phyloP scores from a whole-genome alignment of 1,140 invertebrate species.

The Hycleus phaleratus region DNA sequence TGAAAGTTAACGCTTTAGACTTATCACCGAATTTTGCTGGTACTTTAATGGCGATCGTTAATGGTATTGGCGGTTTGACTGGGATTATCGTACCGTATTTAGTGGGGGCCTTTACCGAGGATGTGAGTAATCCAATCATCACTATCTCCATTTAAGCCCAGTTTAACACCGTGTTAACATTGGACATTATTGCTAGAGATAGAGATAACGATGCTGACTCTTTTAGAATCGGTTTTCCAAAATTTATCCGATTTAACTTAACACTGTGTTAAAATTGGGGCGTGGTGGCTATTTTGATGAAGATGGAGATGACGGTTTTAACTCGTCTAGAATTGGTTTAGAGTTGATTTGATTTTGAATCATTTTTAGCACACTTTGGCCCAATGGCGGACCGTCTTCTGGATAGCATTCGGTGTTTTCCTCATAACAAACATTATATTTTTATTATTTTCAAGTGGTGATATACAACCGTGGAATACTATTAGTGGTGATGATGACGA shows the following conservation, averaged over 20 bases:
- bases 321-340: background rate
- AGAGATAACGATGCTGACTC: too few relatives aligned
- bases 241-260: too few relatives aligned
- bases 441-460: slow-evolving; percentile 59
- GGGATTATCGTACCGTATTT: slow-evolving; percentile 73
- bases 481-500: too few relatives aligned
- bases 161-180: too few relatives aligned
- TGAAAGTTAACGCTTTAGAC: slow-evolving; percentile 75
- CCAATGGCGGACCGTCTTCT: slow-evolving; percentile 78
- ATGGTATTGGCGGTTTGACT: slow-evolving; percentile 73
- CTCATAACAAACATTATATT: slow-evolving; percentile 63
- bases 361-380: slow-evolving; percentile 56
- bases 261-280: too few relatives aligned
- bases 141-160: too few relatives aligned
- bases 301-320: slow-evolving; percentile 46
- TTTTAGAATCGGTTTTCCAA: too few relatives aligned
- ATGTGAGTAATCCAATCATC: slow-evolving; percentile 23
- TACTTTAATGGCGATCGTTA: slow-evolving; percentile 74
- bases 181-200: too few relatives aligned
- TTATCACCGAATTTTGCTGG: slow-evolving; percentile 77
- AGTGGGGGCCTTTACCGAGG: slow-evolving; percentile 48
- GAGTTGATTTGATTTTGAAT: background rate
- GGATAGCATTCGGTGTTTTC: slow-evolving; percentile 67
- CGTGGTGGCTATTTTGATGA: slow-evolving; percentile 63
- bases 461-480: slow-evolving; percentile 45